phyloP scores from a whole-genome alignment of 2,113 vertebrate genomes.

The Papio anubis region DNA sequence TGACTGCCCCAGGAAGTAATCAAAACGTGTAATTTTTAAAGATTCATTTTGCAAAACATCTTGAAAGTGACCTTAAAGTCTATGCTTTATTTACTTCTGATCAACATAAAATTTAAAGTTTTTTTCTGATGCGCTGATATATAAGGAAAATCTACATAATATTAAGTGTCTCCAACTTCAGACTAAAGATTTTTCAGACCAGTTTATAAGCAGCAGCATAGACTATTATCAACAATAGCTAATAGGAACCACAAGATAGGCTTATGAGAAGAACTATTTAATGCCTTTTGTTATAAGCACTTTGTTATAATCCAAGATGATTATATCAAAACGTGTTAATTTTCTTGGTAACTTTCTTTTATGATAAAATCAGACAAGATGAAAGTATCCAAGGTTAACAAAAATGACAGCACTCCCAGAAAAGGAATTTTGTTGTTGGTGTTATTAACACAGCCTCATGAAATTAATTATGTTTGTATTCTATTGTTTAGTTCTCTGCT shows the following conservation, averaged over 20 bases:
- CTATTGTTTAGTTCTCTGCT: neutral
- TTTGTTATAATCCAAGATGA: neutral
- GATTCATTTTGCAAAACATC: constrained; percentile 26
- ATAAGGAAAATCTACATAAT: neutral
- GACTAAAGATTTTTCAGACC: neutral
- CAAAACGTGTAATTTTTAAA: neutral
- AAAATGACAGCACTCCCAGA: neutral
- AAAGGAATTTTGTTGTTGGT: neutral
- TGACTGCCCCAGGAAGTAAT: neutral
- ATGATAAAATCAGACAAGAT: constrained; percentile 37
- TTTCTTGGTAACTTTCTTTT: neutral
- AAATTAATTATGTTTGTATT: constrained; percentile 24
- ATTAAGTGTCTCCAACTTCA: neutral
- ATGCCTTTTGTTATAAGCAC: neutral
- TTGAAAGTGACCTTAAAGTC: constrained; percentile 7
- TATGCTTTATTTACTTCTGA: constrained; percentile 21
- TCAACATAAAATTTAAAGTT: neutral
- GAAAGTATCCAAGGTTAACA: neutral
- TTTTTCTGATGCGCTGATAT: neutral
- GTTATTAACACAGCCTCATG: neutral
- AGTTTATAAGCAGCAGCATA: neutral
- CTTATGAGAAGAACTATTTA: neutral
- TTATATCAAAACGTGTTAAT: neutral
- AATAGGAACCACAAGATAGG: neutral
- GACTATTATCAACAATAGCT: neutral